Evolutionary conservation across 2,888 invertebrate species (phyloP).

Genomic region (Drymonia ruficornis): DNA sequence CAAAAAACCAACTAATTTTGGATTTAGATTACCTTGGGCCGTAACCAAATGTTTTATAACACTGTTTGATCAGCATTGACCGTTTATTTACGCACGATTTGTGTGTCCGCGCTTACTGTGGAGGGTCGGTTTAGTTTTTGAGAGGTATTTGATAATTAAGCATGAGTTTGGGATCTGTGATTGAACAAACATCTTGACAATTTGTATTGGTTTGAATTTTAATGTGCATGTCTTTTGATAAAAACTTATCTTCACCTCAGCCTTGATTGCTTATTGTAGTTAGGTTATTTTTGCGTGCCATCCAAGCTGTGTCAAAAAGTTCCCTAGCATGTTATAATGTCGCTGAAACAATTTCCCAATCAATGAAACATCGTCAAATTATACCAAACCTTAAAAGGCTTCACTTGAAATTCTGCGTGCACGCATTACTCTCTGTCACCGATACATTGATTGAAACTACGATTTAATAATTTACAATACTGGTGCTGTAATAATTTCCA

Average conservation of each 20-base stretch:
- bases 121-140: slow-evolving; percentile 1
- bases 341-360: not conserved
- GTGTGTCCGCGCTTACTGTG: slow-evolving; percentile 52
- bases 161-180: not conserved
- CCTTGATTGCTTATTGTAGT: too few species aligned
- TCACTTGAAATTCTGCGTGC: slow-evolving; percentile 51
- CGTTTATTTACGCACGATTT: slow-evolving; percentile 79
- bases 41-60: slow-evolving; percentile 64
- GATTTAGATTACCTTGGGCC: slow-evolving; percentile 70
- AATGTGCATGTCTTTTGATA: too few species aligned
- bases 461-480: slow-evolving; percentile 64
- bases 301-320: too few species aligned
- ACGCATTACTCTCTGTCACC: slow-evolving; percentile 49
- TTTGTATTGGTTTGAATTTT: too few species aligned
- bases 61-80: slow-evolving; percentile 71
- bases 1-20: slow-evolving; percentile 79
- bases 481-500: slow-evolving; percentile 72
- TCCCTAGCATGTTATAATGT: too few species aligned
- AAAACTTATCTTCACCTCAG: too few species aligned
- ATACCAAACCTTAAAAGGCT: slow-evolving; percentile 30
- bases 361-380: not conserved
- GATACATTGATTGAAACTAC: slow-evolving; percentile 69
- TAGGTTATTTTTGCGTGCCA: too few species aligned
- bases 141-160: not conserved
- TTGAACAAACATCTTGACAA: too few species aligned